phyloP scores from a whole-genome alignment of 1,140 invertebrate species.

The Drosophila pseudoobscura region DNA sequence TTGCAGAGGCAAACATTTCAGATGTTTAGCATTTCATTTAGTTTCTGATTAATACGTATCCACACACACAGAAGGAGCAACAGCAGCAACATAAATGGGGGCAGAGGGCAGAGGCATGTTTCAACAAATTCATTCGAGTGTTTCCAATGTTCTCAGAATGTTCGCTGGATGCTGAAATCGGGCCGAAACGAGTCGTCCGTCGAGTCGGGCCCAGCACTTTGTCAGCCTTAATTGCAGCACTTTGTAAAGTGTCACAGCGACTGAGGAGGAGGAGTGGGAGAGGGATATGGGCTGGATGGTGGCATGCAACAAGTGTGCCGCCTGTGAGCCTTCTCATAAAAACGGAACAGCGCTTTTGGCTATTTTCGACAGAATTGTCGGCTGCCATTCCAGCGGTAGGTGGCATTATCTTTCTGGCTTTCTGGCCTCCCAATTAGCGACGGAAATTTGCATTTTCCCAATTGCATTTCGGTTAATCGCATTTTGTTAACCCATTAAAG shows the following conservation, averaged over 20 bases:
- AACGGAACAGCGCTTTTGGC: conserved; percentile 8
- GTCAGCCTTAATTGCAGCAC: conserved; percentile 78
- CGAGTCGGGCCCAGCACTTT: conserved; percentile 45
- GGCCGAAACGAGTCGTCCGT: conserved; percentile 5
- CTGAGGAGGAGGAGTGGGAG: conserved; percentile 4
- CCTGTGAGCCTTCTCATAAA: conserved; percentile 5
- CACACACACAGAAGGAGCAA: not conserved
- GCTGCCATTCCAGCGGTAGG: conserved; percentile 4
- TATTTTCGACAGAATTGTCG: conserved; percentile 66
- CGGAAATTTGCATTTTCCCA: conserved; percentile 42
- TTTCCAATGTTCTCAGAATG: conserved; percentile 53
- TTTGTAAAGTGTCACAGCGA: conserved; percentile 75
- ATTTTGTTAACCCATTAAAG: conserved; percentile 64
- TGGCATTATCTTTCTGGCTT: conserved; percentile 11
- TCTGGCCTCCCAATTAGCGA: conserved; percentile 27
- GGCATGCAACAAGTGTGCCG: conserved; percentile 49
- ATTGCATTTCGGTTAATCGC: conserved; percentile 65
- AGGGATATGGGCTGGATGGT: not conserved
- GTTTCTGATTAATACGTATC: conserved; percentile 61
- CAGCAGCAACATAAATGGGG: too few relatives aligned
- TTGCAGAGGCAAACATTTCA: conserved; percentile 36
- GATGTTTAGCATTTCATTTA: conserved; percentile 38
- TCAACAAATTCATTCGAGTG: conserved; percentile 71
- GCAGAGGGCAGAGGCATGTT: conserved; percentile 29
- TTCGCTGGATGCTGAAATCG: conserved; percentile 1